A percentile compares a stretch with the other conserved stretches of the same genome.
Conservation (phyloP, 2,888 invertebrate genomes). For the Dorcus parallelipipedus region DNA sequence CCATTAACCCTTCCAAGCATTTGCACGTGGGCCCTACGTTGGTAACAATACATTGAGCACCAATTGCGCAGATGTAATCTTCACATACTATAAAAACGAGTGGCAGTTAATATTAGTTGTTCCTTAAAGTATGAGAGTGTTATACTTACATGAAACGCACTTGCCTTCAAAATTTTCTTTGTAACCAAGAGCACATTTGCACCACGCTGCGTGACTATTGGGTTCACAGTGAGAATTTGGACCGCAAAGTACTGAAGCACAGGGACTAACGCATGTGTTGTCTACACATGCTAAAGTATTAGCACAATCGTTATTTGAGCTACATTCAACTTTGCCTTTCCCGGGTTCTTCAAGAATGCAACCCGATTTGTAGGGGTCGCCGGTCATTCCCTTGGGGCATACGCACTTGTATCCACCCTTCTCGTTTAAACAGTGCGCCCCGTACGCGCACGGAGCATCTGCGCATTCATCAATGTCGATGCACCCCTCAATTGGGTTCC, state of each 20-base stretch:
- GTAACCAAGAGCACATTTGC: conserved; percentile 80
- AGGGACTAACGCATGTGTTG: conserved; percentile 78
- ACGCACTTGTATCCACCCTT: conserved; percentile 83
- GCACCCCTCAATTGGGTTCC: conserved; percentile 81
- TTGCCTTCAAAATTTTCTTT: conserved; percentile 75
- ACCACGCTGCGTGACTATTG: conserved; percentile 85
- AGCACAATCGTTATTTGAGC: conserved; percentile 73
- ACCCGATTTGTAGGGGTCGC: conserved; percentile 81
- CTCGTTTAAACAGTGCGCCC: conserved; percentile 84
- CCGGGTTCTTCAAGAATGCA: conserved; percentile 61
- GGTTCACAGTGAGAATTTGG: conserved; percentile 83
- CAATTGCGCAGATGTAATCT: conserved; percentile 72
- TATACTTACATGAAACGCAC: conserved; percentile 73
- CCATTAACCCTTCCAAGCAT: conserved; percentile 80
- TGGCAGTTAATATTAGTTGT: no score
- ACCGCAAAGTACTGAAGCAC: conserved; percentile 74
- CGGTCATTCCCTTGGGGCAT: conserved; percentile 77
- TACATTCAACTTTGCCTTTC: conserved; percentile 64
- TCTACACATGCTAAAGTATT: conserved; percentile 75
- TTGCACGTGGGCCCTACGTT: conserved; percentile 83
- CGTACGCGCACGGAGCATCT: conserved; percentile 79
- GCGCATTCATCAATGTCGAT: conserved; percentile 84
- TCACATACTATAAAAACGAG: conserved; percentile 63
- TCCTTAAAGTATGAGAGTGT: no score
- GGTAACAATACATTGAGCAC: conserved; percentile 83